phyloP scores from a whole-genome alignment of 2,113 vertebrate species.

The Xenotilapia leptura region DNA sequence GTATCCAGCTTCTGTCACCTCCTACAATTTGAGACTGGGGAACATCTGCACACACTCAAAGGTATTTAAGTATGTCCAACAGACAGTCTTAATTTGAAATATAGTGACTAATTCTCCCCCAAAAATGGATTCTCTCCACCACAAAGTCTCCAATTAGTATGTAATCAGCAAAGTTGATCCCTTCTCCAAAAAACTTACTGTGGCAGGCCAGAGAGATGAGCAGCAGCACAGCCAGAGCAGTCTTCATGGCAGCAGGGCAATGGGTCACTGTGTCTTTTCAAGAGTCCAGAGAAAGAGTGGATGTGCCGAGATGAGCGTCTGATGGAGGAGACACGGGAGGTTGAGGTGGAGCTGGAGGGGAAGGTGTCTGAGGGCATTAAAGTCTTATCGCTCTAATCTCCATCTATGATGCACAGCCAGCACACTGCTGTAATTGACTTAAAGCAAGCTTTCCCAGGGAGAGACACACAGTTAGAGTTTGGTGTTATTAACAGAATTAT shows the following conservation, averaged over 20 bases:
- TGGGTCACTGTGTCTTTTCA: background rate
- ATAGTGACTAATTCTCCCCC: background rate
- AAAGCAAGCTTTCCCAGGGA: slow-evolving; percentile 31
- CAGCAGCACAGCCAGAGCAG: slow-evolving; percentile 63
- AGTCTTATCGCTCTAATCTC: slow-evolving; percentile 68
- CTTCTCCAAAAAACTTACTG: slow-evolving; percentile 66
- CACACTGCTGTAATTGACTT: slow-evolving; percentile 66
- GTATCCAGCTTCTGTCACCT: background rate
- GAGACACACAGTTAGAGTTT: background rate
- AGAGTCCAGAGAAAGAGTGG: slow-evolving; percentile 7
- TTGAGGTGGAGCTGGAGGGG: background rate
- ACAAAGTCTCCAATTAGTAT: background rate
- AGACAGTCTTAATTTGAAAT: background rate
- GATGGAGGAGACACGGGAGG: background rate
- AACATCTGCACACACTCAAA: background rate
- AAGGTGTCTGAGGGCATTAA: slow-evolving; percentile 53
- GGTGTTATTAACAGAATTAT: background rate
- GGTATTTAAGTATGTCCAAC: background rate
- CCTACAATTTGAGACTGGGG: background rate
- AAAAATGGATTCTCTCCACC: background rate
- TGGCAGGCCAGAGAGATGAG: slow-evolving; percentile 60
- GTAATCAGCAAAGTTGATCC: background rate
- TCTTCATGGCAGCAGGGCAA: slow-evolving; percentile 62
- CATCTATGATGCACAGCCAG: slow-evolving; percentile 62
- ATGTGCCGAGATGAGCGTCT: background rate